Conservation (phyloP, 2,113 vertebrate species). For the Mirza zaza region DNA sequence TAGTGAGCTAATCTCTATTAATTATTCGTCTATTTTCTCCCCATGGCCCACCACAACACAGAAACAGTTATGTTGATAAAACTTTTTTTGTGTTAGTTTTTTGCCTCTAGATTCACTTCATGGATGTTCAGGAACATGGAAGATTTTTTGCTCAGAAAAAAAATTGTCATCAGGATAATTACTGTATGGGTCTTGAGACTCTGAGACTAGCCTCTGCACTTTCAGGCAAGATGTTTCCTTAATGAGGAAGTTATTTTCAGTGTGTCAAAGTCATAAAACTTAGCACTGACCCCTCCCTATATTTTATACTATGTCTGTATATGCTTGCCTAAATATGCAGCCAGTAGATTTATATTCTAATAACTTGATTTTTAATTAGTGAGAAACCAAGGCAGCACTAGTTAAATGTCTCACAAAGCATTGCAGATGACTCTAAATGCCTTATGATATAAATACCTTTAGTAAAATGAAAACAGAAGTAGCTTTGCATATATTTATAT, state of each 20-base stretch:
- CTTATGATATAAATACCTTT: conserved; percentile 81
- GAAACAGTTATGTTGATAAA: not conserved
- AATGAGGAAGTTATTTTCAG: conserved; percentile 13
- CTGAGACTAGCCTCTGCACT: not conserved
- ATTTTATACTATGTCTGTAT: not conserved
- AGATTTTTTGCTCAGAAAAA: not conserved
- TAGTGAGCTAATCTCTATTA: not conserved
- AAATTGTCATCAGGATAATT: not conserved
- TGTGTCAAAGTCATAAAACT: conserved; percentile 25
- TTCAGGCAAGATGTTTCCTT: conserved; percentile 38
- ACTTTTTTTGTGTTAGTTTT: not conserved
- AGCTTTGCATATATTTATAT: conserved; percentile 81
- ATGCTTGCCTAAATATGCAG: conserved; percentile 23
- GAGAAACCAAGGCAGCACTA: conserved; percentile 73
- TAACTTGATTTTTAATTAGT: conserved; percentile 81
- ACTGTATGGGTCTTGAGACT: not conserved
- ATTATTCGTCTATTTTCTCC: not conserved
- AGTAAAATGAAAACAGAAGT: conserved; percentile 79
- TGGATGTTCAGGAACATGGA: not conserved
- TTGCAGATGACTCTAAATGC: conserved; percentile 82
- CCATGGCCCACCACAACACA: not conserved
- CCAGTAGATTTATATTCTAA: conserved; percentile 74
- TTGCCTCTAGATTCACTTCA: not conserved
- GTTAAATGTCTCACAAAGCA: conserved; percentile 80
- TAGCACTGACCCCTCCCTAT: not conserved